These are phyloP conservation scores for Siniperca chuatsi DNA, from an alignment of 2,113 vertebrate species.

Conservation along the genomic window DNA sequence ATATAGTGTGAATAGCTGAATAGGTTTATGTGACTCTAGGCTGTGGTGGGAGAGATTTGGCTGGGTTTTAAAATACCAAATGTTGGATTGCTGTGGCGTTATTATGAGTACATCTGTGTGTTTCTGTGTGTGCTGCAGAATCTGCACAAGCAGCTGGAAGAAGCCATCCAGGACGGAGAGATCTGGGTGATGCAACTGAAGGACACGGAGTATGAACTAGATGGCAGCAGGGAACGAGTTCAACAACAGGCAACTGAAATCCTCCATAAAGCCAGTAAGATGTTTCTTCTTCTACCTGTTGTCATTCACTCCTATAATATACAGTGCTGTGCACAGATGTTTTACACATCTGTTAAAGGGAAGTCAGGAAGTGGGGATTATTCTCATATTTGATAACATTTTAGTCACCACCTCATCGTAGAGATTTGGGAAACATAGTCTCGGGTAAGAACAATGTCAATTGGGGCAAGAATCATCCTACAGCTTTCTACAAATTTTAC, in stretches of 20 bases:
- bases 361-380: neutral
- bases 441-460: too few species aligned
- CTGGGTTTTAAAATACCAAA: neutral
- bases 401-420: neutral
- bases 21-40: neutral
- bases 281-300: neutral
- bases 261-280: constrained; percentile 93
- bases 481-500: too few species aligned
- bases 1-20: constrained; percentile 10
- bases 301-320: neutral
- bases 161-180: constrained; percentile 93
- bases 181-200: constrained; percentile 95
- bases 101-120: neutral
- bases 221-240: constrained; percentile 91
- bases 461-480: too few species aligned
- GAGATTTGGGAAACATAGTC: neutral
- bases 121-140: constrained; percentile 81
- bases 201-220: constrained; percentile 95
- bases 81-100: neutral
- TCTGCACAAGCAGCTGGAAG: constrained; percentile 96
- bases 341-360: neutral
- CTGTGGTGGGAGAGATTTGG: neutral
- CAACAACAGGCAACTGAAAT: constrained; percentile 96
- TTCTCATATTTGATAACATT: neutral
- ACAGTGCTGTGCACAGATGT: neutral